A percentile compares a stretch with the other conserved stretches of the same genome.
Conservation (phyloP, 2,113 vertebrate species). For the Ciconia maguari region DNA sequence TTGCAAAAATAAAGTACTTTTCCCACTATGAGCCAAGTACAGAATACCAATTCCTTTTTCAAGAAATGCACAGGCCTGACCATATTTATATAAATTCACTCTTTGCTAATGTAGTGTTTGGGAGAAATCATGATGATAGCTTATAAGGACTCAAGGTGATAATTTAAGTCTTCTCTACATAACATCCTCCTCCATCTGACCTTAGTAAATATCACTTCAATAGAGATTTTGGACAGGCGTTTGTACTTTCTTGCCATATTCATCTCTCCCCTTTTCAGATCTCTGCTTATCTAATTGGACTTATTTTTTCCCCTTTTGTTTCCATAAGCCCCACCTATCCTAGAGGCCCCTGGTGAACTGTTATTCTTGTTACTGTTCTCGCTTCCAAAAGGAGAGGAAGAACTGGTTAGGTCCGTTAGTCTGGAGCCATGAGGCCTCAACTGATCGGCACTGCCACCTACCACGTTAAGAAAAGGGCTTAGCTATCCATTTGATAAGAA, state of each 20-base stretch:
- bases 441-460: conserved; percentile 23
- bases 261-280: neutral
- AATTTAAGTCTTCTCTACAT: neutral
- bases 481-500: neutral
- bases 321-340: conserved; percentile 49
- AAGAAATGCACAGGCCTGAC: neutral
- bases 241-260: neutral
- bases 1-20: neutral
- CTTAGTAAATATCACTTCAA: neutral
- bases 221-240: neutral
- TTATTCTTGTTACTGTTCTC: conserved; percentile 63
- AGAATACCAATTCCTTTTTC: conserved; percentile 29
- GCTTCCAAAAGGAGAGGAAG: conserved; percentile 49
- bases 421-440: conserved; percentile 42
- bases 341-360: conserved; percentile 27
- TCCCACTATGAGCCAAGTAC: neutral
- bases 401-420: conserved; percentile 45
- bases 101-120: neutral
- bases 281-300: neutral
- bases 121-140: neutral
- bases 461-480: conserved; percentile 37
- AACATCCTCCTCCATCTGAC: neutral
- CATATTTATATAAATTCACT: neutral
- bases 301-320: neutral
- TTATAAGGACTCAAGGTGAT: neutral